Percentiles rank a stretch among this genome's conserved stretches.
phyloP scores from a whole-genome alignment of 2,113 vertebrate genomes.

The Stercorarius parasiticus region DNA sequence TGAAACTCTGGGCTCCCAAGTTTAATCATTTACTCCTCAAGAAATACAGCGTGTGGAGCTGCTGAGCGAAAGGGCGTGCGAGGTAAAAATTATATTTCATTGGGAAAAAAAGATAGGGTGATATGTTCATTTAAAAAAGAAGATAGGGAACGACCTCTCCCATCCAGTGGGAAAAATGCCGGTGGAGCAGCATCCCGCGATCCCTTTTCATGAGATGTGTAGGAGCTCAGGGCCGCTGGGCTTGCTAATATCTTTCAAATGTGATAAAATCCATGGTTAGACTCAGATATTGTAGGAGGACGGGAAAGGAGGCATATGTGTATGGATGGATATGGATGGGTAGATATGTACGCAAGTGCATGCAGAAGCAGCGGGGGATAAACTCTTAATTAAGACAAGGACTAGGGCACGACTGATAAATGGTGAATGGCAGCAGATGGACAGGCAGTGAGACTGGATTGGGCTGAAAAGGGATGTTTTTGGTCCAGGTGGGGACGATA shows the following conservation, averaged over 20 bases:
- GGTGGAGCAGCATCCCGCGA: accelerated
- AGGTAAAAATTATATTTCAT: not conserved
- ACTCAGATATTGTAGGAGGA: not conserved
- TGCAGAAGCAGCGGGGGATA: not conserved
- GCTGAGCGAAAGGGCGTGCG: not conserved
- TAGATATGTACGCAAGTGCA: accelerated
- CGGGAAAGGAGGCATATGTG: not conserved
- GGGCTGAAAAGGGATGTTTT: not conserved
- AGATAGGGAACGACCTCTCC: not conserved
- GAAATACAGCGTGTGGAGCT: not conserved
- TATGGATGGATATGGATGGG: not conserved
- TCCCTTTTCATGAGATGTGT: not conserved
- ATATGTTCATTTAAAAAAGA: not conserved
- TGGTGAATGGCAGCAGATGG: not conserved
- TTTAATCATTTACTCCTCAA: slow-evolving; percentile 62
- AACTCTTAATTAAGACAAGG: not conserved
- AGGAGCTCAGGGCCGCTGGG: not conserved
- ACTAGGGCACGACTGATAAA: not conserved
- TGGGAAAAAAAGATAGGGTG: not conserved
- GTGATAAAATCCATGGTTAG: not conserved
- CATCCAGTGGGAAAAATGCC: not conserved
- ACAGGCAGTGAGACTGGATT: not conserved
- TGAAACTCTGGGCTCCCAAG: not conserved
- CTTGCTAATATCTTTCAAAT: not conserved
- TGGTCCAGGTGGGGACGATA: not conserved